Base-by-base conservation (phyloP, 1,140 invertebrate species). In the Chrysopa pallens region DNA sequence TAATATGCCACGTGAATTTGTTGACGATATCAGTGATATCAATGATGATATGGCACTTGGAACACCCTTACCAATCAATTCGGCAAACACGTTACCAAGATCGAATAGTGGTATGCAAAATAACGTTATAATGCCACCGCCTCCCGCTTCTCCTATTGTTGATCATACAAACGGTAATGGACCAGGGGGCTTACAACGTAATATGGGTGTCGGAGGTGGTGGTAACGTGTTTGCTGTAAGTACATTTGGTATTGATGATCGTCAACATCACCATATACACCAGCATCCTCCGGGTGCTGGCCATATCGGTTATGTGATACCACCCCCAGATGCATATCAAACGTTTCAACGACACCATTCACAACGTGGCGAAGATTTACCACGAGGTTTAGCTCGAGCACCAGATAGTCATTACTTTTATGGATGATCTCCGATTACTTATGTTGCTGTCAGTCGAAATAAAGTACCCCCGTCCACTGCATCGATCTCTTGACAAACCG, bases 31-130 rank as follows among this genome's bases (percentile, higher is more conserved):
- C 51, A 76, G 73, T 33, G 78, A 80, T 53, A 73, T 80, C 39
- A 78, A 81, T 51, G 76, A 74, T 5, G 78, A 80, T 53, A 76
- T 79, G 44, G 76, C 78, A 58, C 63, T 80, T 27, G 70, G 70
- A n/a, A 69, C 69, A 13, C 64, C 72, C 6, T 57, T 71, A 29
- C 64, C 70, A 29, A 60, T 72, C 12, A 35, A 35, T 35, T 35
- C 12, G 9, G 33, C 9, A 35, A 35, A 23, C 17, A 23, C 17
- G 17, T 23, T 23, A 23, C 17, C 17, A 23, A 23, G 17, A 23
- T 23, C 17, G 17, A 23, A 23, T 5, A 23, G 17, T 23, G 17
- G 17, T 23, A 23, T 23, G 17, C 17, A 23, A 23, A 23, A 2
- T 5, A 23, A 23, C 5, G 5, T 23, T 23, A 23, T 23, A 5